Conservation (phyloP, 2,888 invertebrate genomes). For the Mesopsocus fuscifrons region DNA sequence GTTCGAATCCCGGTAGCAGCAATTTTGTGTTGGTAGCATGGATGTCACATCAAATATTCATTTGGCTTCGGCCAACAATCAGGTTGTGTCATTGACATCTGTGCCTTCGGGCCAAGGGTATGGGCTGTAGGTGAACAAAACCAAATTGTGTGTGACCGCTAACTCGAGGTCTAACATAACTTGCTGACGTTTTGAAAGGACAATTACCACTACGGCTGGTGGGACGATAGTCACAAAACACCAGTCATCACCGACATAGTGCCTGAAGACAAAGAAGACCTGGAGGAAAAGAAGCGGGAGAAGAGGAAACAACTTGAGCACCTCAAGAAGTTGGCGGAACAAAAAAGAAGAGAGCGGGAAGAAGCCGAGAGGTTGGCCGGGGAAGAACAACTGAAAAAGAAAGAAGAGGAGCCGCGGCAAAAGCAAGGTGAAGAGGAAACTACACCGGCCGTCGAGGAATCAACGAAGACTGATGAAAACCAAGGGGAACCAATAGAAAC, state of each 20-base stretch:
- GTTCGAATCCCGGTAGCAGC: no score
- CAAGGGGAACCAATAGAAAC: slow-evolving; percentile 2
- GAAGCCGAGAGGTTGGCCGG: slow-evolving; percentile 12
- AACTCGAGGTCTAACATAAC: background rate
- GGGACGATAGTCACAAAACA: slow-evolving; percentile 18
- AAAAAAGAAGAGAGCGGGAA: slow-evolving; percentile 7
- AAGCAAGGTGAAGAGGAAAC: slow-evolving; percentile 15
- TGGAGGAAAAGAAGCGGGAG: slow-evolving; percentile 13
- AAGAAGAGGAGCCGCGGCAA: slow-evolving; percentile 14
- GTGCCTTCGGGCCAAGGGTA: no score
- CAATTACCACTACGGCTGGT: slow-evolving; percentile 19
- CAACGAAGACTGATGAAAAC: slow-evolving; percentile 12
- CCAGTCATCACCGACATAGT: slow-evolving; percentile 14
- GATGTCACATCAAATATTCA: no score
- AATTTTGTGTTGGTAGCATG: no score
- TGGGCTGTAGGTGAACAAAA: slow-evolving; percentile 3
- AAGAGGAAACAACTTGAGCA: slow-evolving; percentile 12
- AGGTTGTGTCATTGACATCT: no score
- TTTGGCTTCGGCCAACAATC: no score
- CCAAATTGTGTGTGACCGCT: background rate
- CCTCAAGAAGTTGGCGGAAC: slow-evolving; percentile 9
- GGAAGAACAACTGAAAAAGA: slow-evolving; percentile 13
- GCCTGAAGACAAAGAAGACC: slow-evolving; percentile 14
- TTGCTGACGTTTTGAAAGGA: slow-evolving; percentile 15
- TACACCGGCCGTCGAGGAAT: slow-evolving; percentile 9